Conservation (phyloP, 2,113 vertebrate genomes). For the Calyptommatus sinebrachiatus region DNA sequence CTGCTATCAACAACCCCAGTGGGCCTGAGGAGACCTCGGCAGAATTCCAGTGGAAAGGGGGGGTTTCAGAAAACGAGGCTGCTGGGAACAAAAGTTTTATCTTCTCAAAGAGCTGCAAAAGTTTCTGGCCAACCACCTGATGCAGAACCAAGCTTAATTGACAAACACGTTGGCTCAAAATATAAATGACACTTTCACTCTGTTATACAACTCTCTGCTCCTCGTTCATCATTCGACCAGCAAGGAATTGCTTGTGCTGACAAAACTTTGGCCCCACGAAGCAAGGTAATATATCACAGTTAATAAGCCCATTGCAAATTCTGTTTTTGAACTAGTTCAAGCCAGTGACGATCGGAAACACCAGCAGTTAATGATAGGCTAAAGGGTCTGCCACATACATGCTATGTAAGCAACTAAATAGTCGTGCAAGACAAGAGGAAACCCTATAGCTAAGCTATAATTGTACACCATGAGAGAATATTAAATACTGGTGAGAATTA, state of each 20-base stretch:
- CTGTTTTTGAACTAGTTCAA: constrained; percentile 56
- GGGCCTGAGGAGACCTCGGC: too few relatives aligned
- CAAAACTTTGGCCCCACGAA: constrained; percentile 44
- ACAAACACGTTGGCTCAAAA: constrained; percentile 38
- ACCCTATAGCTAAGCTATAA: background rate
- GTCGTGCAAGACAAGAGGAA: background rate
- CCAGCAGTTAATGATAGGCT: constrained; percentile 51
- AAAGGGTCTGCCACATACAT: constrained; percentile 13
- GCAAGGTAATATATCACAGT: constrained; percentile 51
- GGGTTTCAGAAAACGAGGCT: background rate
- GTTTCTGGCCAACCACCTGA: constrained; percentile 22
- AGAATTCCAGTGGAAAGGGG: constrained; percentile 12
- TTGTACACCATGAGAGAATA: background rate
- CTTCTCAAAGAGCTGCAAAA: constrained; percentile 27
- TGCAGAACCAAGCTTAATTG: background rate
- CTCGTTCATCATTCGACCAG: constrained; percentile 55
- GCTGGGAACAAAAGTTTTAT: constrained; percentile 34
- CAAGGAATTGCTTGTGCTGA: constrained; percentile 54
- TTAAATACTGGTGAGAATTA: background rate
- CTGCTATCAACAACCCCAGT: too few relatives aligned
- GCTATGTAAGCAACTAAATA: background rate
- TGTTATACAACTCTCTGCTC: constrained; percentile 42
- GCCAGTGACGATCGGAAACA: constrained; percentile 36
- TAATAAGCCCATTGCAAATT: constrained; percentile 50
- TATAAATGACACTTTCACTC: constrained; percentile 22